Conservation (phyloP, 2,888 invertebrate genomes). For the Erebia epiphron region DNA sequence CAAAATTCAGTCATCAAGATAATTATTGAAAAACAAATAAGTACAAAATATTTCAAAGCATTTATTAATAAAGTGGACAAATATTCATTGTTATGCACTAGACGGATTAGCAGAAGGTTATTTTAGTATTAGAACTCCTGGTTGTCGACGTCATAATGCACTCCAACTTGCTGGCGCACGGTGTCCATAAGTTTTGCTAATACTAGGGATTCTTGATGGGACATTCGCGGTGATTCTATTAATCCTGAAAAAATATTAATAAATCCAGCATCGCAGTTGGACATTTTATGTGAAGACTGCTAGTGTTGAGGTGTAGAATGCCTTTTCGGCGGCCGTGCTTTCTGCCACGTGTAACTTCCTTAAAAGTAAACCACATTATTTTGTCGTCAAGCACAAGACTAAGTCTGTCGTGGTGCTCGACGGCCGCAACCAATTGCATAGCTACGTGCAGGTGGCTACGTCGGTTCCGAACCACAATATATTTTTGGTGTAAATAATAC, state of each 20-base stretch:
- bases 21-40: background rate
- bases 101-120: background rate
- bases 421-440: no score
- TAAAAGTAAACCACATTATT: no score
- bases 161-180: slow-evolving; percentile 86
- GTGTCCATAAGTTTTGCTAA: slow-evolving; percentile 88
- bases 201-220: slow-evolving; percentile 85
- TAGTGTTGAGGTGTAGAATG: no score
- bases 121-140: slow-evolving; percentile 46
- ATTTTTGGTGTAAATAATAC: no score
- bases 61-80: background rate
- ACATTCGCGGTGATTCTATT: slow-evolving; percentile 85
- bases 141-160: slow-evolving; percentile 81
- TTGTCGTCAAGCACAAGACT: no score
- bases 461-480: no score
- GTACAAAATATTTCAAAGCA: background rate
- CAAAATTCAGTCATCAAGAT: slow-evolving; percentile 54
- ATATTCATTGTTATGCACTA: background rate
- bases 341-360: no score
- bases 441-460: no score
- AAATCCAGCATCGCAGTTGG: background rate
- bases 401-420: no score
- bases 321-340: no score
- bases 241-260: slow-evolving; percentile 71
- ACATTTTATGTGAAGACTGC: no score